Percentiles rank a stretch among this genome's conserved stretches.
These are phyloP conservation scores for Oreonectes daqikongensis DNA, from an alignment of 2,797 vertebrate species.

Conservation along the genomic window DNA sequence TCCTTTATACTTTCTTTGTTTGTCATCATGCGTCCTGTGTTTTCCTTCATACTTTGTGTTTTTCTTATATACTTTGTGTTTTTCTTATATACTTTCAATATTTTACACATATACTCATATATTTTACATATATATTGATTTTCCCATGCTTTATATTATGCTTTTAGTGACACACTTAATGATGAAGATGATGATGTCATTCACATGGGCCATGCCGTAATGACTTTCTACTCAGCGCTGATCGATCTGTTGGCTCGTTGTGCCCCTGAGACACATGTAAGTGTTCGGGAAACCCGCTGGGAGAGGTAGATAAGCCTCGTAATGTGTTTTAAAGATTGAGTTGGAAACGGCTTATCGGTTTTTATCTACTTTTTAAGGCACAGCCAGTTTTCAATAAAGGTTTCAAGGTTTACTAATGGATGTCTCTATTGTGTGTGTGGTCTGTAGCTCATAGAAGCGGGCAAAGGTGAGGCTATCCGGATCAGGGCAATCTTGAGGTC, in stretches of 20 bases:
- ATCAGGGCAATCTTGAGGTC: conserved; percentile 92
- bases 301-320: conserved; percentile 23
- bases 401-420: conserved; percentile 36
- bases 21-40: not conserved
- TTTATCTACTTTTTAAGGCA: conserved; percentile 37
- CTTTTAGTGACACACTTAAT: conserved; percentile 77
- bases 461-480: conserved; percentile 93
- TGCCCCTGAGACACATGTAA: conserved; percentile 94
- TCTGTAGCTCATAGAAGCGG: conserved; percentile 86
- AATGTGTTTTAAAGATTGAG: conserved; percentile 37
- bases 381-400: conserved; percentile 33
- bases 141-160: not conserved
- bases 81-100: not conserved
- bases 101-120: not conserved
- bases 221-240: conserved; percentile 95
- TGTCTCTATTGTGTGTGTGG: conserved; percentile 10
- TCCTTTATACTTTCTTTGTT: no score
- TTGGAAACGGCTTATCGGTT: conserved; percentile 37
- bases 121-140: not conserved
- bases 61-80: not conserved
- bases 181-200: conserved; percentile 86
- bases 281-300: conserved; percentile 50
- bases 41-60: not conserved
- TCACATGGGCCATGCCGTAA: conserved; percentile 95
- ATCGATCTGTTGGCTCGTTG: conserved; percentile 94